Evolutionary conservation across 2,113 vertebrate genomes (phyloP), one percentile per base, ranked within the genome.

Genomic region (Brachirus orientalis): DNA sequence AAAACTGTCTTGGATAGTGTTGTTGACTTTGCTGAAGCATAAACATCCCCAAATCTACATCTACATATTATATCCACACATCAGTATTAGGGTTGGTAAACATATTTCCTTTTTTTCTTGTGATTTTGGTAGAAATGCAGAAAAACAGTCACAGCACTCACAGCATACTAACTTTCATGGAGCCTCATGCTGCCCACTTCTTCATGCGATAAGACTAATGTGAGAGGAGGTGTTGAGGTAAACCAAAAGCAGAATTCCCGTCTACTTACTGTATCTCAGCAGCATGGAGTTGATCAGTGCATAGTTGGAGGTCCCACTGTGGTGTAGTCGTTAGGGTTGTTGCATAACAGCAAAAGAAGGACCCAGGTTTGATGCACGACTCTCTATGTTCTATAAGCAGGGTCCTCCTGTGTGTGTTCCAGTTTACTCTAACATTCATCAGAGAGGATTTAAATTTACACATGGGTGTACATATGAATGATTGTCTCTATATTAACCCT

Each of bases 351-450:
- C 57, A 55, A 3, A 75, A 13, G 41, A 55, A 52, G 46, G 38
- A 67, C 48, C 9, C 48, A 37, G 22, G 63, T 69, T 73, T 70
- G 60, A 74, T n/a, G 44, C 47, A 45, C 4, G 0, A 35, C 63
- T 61, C 47, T 19, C 55, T 22, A 4, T 18, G 20, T 0, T 1
- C 37, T 33, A 59, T 74, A 72, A 1, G 1, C 0, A 6, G 66
- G 52, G 58, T 19, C 51, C 79, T 68, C 51, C 50, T 72, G 48
- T 33, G 12, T 22, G 46, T 35, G 57, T 58, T 67, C 68, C 57
- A 67, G 17, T 82, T 80, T 69, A 22, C 36, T 72, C 14, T 20
- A 60, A 45, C 69, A 77, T 78, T 58, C 45, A 63, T 74, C 17
- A 64, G 12, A 69, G 7, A 57, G 20, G 61, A 50, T 17, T 14